Conservation (phyloP, 1,140 invertebrate species). For the Drosophila nannoptera region DNA sequence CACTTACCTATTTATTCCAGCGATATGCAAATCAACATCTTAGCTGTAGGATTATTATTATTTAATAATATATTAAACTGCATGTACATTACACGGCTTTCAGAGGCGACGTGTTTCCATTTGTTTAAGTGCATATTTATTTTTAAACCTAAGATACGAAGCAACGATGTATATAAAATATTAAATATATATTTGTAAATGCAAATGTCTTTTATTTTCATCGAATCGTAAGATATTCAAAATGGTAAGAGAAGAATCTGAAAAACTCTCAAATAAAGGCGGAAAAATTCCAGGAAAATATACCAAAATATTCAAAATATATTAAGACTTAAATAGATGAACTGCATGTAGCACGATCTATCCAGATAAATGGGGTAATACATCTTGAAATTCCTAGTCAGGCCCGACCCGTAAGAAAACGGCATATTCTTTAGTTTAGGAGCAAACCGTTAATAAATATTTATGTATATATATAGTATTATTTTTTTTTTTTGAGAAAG, state of each 20-base stretch:
- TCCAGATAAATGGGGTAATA: no score
- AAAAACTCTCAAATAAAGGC: no score
- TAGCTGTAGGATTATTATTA: conserved; percentile 43
- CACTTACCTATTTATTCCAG: conserved; percentile 41
- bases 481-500: conserved; percentile 38
- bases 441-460: conserved; percentile 70
- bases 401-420: conserved; percentile 23
- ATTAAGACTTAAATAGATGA: no score
- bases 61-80: conserved; percentile 36
- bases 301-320: no score
- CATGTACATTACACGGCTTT: conserved; percentile 52
- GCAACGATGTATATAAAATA: conserved; percentile 33
- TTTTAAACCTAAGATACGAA: conserved; percentile 28
- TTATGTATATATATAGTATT: conserved; percentile 53
- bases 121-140: conserved; percentile 38
- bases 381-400: no score
- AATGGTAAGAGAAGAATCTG: no score
- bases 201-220: conserved; percentile 2
- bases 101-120: conserved; percentile 37
- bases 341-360: no score
- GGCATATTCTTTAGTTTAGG: conserved; percentile 45
- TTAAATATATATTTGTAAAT: neutral
- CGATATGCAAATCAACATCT: conserved; percentile 46
- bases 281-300: no score
- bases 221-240: neutral